phyloP scores from a whole-genome alignment of 2,113 vertebrate species.

The Addax nasomaculatus region DNA sequence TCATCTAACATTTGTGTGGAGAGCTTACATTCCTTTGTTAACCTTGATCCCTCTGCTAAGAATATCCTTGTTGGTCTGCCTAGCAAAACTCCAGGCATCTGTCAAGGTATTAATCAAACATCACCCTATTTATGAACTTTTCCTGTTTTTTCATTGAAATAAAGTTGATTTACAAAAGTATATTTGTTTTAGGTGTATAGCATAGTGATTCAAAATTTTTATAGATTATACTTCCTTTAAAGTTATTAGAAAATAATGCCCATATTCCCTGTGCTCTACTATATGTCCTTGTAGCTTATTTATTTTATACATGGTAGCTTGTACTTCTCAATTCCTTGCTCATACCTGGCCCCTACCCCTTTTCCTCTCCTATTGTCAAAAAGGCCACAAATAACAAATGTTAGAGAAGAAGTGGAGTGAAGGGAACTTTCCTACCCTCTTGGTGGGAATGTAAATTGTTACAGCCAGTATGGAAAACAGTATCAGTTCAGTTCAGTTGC shows the following conservation, averaged over 20 bases:
- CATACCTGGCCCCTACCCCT: not conserved
- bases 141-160: not conserved
- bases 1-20: not conserved
- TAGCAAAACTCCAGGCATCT: not conserved
- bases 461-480: not conserved
- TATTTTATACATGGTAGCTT: not conserved
- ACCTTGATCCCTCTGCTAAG: not conserved
- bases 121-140: not conserved
- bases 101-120: not conserved
- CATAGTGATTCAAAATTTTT: not conserved
- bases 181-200: not conserved
- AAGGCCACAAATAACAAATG: not conserved
- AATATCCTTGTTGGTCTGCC: not conserved
- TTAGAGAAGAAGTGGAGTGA: not conserved
- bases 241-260: not conserved
- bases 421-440: not conserved
- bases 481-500: not conserved
- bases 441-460: not conserved
- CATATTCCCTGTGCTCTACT: not conserved
- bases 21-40: not conserved
- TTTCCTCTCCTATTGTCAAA: not conserved
- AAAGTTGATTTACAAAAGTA: not conserved
- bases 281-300: not conserved
- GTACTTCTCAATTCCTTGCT: not conserved
- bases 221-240: not conserved